A percentile compares a stretch with the other conserved stretches of the same genome.
Conservation (phyloP, 2,888 invertebrate species). For the Phymatocera aterrima region DNA sequence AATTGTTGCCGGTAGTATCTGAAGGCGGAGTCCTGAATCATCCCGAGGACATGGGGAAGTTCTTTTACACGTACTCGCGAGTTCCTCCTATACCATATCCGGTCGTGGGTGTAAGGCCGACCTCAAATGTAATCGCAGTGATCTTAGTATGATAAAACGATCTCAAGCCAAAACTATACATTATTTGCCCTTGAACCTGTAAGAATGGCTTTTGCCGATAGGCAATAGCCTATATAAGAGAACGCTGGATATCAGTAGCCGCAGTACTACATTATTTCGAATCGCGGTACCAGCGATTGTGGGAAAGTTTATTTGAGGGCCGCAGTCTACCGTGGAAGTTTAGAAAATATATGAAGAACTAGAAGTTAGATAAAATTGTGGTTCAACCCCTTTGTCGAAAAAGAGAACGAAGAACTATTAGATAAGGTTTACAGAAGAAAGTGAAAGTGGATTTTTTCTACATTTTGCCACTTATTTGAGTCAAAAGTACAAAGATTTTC, state of each 20-base stretch:
- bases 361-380: not conserved
- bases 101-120: slow-evolving; percentile 33
- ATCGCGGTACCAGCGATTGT: slow-evolving; percentile 51
- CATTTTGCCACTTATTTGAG: not conserved
- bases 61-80: not conserved
- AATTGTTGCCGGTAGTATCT: not conserved
- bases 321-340: not conserved
- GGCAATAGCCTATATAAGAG: slow-evolving; percentile 65
- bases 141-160: slow-evolving; percentile 16
- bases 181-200: slow-evolving; percentile 63
- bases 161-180: slow-evolving; percentile 56
- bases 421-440: not conserved
- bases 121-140: not conserved
- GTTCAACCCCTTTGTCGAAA: not conserved
- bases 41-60: slow-evolving; percentile 26
- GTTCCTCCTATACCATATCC: slow-evolving; percentile 7
- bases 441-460: slow-evolving; percentile 26
- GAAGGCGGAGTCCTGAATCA: not conserved
- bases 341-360: not conserved
- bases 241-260: slow-evolving; percentile 64
- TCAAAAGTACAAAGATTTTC: not conserved
- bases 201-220: slow-evolving; percentile 64
- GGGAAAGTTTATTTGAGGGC: not conserved
- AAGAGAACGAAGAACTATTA: not conserved
- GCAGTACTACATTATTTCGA: slow-evolving; percentile 64